Evolutionary conservation across 2,113 vertebrate genomes (phyloP), one percentile per base, ranked within the genome.

Genomic region (Nyctibius bracteatus): DNA sequence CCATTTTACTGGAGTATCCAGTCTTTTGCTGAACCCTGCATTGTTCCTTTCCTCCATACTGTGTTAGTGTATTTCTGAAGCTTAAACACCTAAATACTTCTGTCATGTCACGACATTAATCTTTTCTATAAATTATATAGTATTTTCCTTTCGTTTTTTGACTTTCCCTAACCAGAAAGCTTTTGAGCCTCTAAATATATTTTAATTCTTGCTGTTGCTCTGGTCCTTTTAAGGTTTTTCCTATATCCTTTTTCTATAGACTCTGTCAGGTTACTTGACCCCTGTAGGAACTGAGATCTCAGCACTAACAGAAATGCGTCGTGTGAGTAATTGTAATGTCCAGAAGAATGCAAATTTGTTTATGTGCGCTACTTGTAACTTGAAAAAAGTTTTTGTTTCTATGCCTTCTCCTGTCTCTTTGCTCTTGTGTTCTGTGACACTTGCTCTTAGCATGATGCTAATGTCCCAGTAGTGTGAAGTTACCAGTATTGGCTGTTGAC

Each of bases 261-360:
- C 97, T 89, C 96, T 99, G 23, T 98, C 99, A 71, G 99, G 99
- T 94, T 99, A 99, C 96, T 98, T 99, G 98, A 98, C 98, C 85
- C 97, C 99, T 55, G 98, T 98, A 97, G 98, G 98, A 96, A 97
- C 98, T 88, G 99, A 99, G 94, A 98, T 99, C 97, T 98, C 98
- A 33, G 98, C 98, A 41, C 96, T 99, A 91, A 98, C 98, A 81
- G 99, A 99, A 96, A 99, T 99, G 98, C 98, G 99, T 59, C 98
- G 99, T 97, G 99, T 99, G 98, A 99, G 98, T 98, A 98, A 88
- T 3, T 30, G 66, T 44, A 6, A 43, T 0, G 0, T 20, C 81
- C 67, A 9, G 24, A 71, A 66, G 92, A 67, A 71, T 81, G 72
- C 85, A 31, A 21, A 1, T 46, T 46, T 37, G 25, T 70, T 84